Evolutionary conservation across 1,140 invertebrate genomes (phyloP).

Genomic region (Conus betulinus): DNA sequence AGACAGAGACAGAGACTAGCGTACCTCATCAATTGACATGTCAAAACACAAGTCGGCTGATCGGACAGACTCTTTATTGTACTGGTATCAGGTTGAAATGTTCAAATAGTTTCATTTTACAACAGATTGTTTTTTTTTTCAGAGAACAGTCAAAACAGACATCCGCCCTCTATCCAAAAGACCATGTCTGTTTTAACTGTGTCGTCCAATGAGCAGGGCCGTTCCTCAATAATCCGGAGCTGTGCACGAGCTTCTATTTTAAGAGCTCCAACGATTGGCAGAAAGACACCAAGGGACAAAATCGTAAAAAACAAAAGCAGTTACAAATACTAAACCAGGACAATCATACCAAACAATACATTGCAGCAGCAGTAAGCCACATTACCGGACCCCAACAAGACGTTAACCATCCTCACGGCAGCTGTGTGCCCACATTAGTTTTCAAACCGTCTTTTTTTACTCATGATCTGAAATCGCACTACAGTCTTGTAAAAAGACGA

Average conservation of each 20-base stretch:
- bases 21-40: background rate
- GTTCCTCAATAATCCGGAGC: background rate
- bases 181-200: conserved; percentile 13
- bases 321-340: background rate
- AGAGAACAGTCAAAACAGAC: conserved; percentile 22
- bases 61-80: conserved; percentile 30
- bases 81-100: conserved; percentile 22
- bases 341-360: background rate
- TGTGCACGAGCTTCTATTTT: background rate
- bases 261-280: background rate
- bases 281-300: conserved; percentile 4
- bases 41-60: background rate
- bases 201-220: conserved; percentile 22
- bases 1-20: background rate
- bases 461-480: conserved; percentile 9
- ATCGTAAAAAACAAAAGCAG: background rate
- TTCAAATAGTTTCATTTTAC: background rate
- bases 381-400: conserved; percentile 13
- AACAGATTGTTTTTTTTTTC: background rate
- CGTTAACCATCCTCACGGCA: background rate
- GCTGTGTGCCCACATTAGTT: background rate
- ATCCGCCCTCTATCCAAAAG: background rate
- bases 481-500: background rate
- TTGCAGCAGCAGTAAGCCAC: background rate
- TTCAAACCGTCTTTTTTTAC: background rate